Percentiles rank a stretch among this genome's conserved stretches.
Conservation (phyloP, 1,140 invertebrate species). For the Polyergus mexicanus region DNA sequence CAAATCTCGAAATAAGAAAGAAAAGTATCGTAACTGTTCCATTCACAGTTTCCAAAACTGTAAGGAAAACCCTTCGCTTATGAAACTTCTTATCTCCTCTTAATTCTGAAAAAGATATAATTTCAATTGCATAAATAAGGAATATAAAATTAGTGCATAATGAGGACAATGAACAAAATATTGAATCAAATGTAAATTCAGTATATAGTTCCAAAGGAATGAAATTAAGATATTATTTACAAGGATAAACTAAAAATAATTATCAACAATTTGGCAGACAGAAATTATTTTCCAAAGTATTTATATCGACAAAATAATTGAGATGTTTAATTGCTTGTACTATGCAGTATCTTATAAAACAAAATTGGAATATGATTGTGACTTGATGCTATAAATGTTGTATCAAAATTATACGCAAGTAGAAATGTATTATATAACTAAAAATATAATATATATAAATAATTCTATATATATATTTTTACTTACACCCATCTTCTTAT, state of each 20-base stretch:
- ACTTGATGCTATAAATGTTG: constrained; percentile 84
- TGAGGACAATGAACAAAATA: background rate
- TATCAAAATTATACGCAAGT: constrained; percentile 19
- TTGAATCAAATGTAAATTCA: background rate
- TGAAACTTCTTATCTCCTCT: constrained; percentile 13
- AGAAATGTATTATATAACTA: background rate
- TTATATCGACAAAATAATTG: constrained; percentile 76
- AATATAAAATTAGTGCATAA: background rate
- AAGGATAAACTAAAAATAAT: constrained; percentile 76
- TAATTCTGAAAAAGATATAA: background rate
- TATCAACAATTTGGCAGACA: constrained; percentile 72
- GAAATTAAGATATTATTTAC: constrained; percentile 71
- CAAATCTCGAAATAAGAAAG: background rate
- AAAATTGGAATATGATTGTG: constrained; percentile 86
- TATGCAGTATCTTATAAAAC: constrained; percentile 70
- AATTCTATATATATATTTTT: constrained; percentile 28
- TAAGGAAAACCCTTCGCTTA: background rate
- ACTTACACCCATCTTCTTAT: constrained; percentile 91
- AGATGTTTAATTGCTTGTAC: constrained; percentile 76
- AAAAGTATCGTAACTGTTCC: background rate
- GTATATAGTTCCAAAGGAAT: background rate
- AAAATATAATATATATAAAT: background rate
- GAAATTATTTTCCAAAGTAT: constrained; percentile 72
- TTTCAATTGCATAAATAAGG: background rate
- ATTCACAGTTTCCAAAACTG: background rate